Conservation (phyloP, 2,113 vertebrate genomes). For the Calypte anna region DNA sequence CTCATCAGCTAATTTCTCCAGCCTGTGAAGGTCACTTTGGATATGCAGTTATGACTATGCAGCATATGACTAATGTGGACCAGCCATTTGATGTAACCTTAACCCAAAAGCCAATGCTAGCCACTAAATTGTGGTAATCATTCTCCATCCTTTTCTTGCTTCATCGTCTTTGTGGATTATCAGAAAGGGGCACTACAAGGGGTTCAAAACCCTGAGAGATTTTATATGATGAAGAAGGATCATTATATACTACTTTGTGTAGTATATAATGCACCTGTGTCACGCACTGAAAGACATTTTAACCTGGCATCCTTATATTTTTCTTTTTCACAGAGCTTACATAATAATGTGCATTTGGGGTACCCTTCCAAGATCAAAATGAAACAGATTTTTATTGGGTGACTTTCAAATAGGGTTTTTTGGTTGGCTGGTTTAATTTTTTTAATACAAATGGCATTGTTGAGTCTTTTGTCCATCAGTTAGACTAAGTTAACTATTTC, state of each 20-base stretch:
- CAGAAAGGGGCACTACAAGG: background rate
- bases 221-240: background rate
- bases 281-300: background rate
- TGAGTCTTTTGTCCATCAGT: background rate
- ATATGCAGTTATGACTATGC: too few species aligned
- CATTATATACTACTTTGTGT: background rate
- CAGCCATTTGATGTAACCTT: background rate
- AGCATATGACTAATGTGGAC: background rate
- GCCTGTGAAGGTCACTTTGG: background rate
- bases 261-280: background rate
- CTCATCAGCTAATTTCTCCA: background rate
- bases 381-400: background rate
- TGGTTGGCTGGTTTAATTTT: background rate
- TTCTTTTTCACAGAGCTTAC: background rate
- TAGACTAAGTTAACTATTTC: slow-evolving; percentile 2
- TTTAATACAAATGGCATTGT: background rate
- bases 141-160: background rate
- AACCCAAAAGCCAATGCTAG: background rate
- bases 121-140: background rate
- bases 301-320: background rate
- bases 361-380: background rate
- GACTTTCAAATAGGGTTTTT: background rate
- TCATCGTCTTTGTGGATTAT: background rate
- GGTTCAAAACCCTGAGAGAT: background rate
- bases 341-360: background rate